Evolutionary conservation across 2,888 invertebrate genomes (phyloP), one percentile per base, ranked within the genome.

Genomic region (Rutpela maculata): DNA sequence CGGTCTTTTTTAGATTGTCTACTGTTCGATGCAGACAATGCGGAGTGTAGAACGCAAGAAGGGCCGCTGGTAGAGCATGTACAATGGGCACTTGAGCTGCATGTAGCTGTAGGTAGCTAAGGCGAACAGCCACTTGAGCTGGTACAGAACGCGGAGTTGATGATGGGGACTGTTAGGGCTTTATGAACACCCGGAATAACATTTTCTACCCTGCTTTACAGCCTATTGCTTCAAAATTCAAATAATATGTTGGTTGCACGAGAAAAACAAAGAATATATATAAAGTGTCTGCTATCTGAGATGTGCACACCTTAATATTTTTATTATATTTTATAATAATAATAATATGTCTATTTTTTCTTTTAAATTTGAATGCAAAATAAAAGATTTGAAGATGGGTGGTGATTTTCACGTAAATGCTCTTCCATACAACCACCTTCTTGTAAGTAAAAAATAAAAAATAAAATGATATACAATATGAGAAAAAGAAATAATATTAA

Each of bases 81-180:
- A 86, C 86, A 86, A 86, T 86, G 82, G 80, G 83, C 86, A 85
- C 86, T 86, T 82, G 82, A 86, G 83, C 80, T 80, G 82, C 82
- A 81, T 84, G 86, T 85, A 86, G 85, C 85, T 81, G 84, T 85
- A 85, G 86, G 85, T 85, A 85, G 85, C 86, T 84, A 82, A 84
- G 84, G 83, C 77, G 83, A 80, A 81, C 82, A 75, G 78, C 84
- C 86, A 85, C 86, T 86, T 85, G 84, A 86, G 80, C 78, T 78
- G 80, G 78, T 80, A 72, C 74, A 74, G 69, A 77, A 67, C 71
- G 62, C 71, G 75, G 78, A 75, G 75, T 67, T 67, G 67, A 67
- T 67, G 69, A 70, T 70, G 69, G 69, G 69, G 69, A 70, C 69
- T 59, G 69, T 67, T 70, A 59, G 69, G 69, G 69, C 69, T 57